Conservation (phyloP, 2,113 vertebrate species). For the Pollachius pollachius region DNA sequence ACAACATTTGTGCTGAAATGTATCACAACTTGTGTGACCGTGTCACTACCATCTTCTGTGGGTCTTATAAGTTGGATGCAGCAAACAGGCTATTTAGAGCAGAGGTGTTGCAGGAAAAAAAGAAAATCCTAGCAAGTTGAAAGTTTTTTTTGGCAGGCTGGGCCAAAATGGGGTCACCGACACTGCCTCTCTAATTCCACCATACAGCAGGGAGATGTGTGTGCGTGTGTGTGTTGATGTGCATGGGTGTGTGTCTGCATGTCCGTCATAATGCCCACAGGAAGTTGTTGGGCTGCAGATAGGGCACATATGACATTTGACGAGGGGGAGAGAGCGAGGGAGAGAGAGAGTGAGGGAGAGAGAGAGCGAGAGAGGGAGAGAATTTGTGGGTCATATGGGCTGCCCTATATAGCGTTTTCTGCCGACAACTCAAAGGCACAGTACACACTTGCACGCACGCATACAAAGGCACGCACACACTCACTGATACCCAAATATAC, state of each 20-base stretch:
- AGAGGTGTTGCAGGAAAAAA: no score
- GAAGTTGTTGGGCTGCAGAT: slow-evolving; percentile 61
- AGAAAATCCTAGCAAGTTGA: no score
- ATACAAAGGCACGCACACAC: not conserved
- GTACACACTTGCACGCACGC: not conserved
- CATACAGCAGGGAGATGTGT: not conserved
- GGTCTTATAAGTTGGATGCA: no score
- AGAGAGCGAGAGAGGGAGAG: slow-evolving; percentile 34
- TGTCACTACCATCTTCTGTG: no score
- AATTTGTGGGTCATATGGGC: slow-evolving; percentile 67
- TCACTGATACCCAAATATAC: slow-evolving; percentile 1
- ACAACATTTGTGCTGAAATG: no score
- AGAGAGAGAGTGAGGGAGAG: slow-evolving; percentile 16
- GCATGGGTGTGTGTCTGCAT: slow-evolving; percentile 27
- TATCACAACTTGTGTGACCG: no score
- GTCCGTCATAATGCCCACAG: slow-evolving; percentile 59
- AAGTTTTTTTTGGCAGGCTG: no score
- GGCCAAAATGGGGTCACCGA: no score
- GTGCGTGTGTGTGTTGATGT: slow-evolving; percentile 13
- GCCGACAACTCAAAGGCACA: slow-evolving; percentile 43
- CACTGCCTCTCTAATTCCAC: no score
- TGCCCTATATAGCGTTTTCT: slow-evolving; percentile 63
- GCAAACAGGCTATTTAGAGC: no score
- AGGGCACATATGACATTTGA: slow-evolving; percentile 60
- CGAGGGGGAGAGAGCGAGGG: not conserved